phyloP scores from a whole-genome alignment of 1,140 invertebrate genomes.

The Berghia stephanieae region DNA sequence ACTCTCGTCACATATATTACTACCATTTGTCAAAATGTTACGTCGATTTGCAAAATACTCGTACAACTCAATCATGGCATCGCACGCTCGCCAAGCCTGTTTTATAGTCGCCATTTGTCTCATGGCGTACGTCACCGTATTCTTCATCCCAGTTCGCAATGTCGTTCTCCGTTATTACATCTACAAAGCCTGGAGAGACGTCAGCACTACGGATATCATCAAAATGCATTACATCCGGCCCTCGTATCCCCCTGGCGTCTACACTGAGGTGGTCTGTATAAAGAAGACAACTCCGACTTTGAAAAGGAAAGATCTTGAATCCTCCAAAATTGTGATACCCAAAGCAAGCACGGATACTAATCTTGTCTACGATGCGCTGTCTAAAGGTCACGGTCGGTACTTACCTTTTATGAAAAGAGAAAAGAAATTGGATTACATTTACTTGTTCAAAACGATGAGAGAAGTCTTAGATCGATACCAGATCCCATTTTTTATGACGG shows the following conservation, averaged over 20 bases:
- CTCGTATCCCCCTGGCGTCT: not conserved
- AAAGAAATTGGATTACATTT: not conserved
- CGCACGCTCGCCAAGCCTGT: no score
- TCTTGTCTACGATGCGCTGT: not conserved
- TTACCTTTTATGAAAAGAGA: not conserved
- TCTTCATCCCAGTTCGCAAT: slow-evolving; percentile 1
- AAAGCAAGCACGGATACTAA: no score
- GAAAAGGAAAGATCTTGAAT: not conserved
- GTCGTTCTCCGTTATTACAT: not conserved
- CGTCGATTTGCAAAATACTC: no score
- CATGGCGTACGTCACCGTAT: no score
- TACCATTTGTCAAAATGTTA: no score
- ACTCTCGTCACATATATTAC: no score
- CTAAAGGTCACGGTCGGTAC: not conserved
- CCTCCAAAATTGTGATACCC: not conserved
- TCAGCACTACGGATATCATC: not conserved
- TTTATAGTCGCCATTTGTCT: no score
- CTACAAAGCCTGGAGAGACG: not conserved
- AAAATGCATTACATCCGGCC: not conserved
- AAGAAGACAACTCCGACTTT: not conserved
- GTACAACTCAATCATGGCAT: no score
- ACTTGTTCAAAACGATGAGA: not conserved
- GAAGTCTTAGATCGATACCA: not conserved
- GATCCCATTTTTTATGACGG: not conserved
- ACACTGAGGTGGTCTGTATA: not conserved